A percentile compares a stretch with the other conserved stretches of the same genome.
These are phyloP conservation scores for Montifringilla adamsi DNA, from an alignment of 2,113 vertebrate species.

Conservation along the genomic window DNA sequence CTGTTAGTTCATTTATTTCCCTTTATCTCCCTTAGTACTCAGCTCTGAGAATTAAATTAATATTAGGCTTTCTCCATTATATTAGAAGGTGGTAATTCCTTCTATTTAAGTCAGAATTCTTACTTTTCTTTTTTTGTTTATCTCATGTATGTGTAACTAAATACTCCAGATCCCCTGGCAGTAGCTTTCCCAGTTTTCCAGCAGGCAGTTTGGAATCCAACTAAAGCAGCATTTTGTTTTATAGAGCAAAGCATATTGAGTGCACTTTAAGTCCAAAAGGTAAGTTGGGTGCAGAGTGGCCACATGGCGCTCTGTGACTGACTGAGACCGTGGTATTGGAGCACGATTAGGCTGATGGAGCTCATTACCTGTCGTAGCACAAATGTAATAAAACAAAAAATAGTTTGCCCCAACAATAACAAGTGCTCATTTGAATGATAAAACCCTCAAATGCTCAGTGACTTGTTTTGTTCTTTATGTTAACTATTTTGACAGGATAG, in stretches of 20 bases:
- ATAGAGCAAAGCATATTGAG: not conserved
- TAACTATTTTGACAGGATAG: not conserved
- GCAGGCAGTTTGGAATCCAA: not conserved
- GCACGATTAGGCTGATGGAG: not conserved
- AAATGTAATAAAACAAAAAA: not conserved
- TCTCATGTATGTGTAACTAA: not conserved
- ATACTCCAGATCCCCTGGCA: not conserved
- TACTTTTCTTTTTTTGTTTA: not conserved
- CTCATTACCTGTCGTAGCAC: not conserved
- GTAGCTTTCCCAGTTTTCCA: not conserved
- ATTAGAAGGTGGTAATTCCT: not conserved
- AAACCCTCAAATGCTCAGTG: not conserved
- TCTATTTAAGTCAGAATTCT: not conserved
- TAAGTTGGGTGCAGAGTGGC: not conserved
- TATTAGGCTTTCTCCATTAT: not conserved
- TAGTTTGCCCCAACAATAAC: not conserved
- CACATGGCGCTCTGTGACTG: not conserved
- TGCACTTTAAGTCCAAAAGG: not conserved
- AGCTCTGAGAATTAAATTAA: not conserved
- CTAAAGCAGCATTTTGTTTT: not conserved
- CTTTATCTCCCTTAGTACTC: not conserved
- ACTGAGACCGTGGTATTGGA: not conserved
- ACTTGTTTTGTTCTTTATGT: not conserved
- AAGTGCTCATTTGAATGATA: not conserved
- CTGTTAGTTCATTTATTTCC: not conserved